These are phyloP conservation scores for Hololepta plana DNA, from an alignment of 2,888 invertebrate genomes.

Conservation along the genomic window DNA sequence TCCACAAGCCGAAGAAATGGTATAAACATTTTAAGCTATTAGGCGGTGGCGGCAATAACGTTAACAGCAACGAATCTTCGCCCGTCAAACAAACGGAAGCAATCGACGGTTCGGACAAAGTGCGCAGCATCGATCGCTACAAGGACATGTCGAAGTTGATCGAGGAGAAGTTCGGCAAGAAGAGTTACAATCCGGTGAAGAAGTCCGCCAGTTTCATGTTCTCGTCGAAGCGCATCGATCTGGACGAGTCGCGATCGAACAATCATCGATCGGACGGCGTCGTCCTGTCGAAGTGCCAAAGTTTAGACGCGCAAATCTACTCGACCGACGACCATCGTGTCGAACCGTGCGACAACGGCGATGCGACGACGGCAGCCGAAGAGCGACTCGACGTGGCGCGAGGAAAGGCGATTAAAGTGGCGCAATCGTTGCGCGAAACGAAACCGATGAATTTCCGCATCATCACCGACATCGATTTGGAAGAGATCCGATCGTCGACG, in stretches of 20 bases:
- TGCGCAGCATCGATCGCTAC: slow-evolving; percentile 50
- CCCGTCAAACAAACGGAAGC: slow-evolving; percentile 32
- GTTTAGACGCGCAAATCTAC: slow-evolving; percentile 20
- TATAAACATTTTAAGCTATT: slow-evolving; percentile 40
- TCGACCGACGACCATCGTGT: slow-evolving; percentile 13
- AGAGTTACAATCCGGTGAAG: slow-evolving; percentile 22
- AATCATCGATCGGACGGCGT: too few species aligned
- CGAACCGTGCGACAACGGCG: not conserved
- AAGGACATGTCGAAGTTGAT: slow-evolving; percentile 54
- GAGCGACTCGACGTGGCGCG: slow-evolving; percentile 5
- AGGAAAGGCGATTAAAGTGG: slow-evolving; percentile 6
- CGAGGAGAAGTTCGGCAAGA: slow-evolving; percentile 43
- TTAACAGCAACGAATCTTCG: slow-evolving; percentile 9
- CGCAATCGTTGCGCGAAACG: slow-evolving; percentile 6
- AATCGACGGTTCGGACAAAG: slow-evolving; percentile 43
- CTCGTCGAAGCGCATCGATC: slow-evolving; percentile 18
- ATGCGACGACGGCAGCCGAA: slow-evolving; percentile 3
- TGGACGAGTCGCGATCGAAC: slow-evolving; percentile 15
- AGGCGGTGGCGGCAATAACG: slow-evolving; percentile 28
- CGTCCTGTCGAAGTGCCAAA: slow-evolving; percentile 21
- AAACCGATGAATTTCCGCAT: slow-evolving; percentile 11
- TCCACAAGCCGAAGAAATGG: slow-evolving; percentile 45
- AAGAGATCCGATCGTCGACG: slow-evolving; percentile 14
- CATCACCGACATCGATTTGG: slow-evolving; percentile 13
- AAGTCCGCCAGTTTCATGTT: slow-evolving; percentile 25